Base-by-base conservation (phyloP, 2,113 vertebrate species). In the Sturnus vulgaris region DNA sequence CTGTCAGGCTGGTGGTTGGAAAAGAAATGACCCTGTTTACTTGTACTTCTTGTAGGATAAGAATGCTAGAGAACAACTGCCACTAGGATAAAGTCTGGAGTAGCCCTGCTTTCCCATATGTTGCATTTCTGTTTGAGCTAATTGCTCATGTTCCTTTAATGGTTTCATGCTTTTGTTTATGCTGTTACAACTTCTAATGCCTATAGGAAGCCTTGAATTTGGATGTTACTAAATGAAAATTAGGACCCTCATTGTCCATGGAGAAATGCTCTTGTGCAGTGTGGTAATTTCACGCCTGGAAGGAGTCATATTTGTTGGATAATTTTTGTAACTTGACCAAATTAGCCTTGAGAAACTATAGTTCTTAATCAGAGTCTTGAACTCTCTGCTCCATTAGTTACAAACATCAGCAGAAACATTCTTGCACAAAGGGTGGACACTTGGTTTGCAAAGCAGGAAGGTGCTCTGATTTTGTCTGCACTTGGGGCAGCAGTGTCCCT, bases 241-340 rank as follows among this genome's bases (percentile, higher is more conserved):
- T 44, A 76, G 73, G 64, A 7, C 25, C 77, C 52, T 82, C 22
- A 6, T 88, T 91, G 52, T 86, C 83, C 47, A 21, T 17, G 68
- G 93, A 82, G 65, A 75, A 91, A 81, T 86, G 78, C 59, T 93
- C n/a, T 66, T 59, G 81, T 77, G 88, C 60, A 49, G 42, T 31
- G 55, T 72, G 47, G 80, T 80, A 92, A 90, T 95, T 95, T 95
- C 89, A 93, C 65, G 72, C 86, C 94, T 95, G 86, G 93, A 84
- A 79, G 88, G 86, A 89, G 28, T 65, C 50, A 7, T 86, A 73
- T 96, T 73, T 90, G 70, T 31, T n/a, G 20, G 52, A 25, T 90
- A 73, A 59, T 88, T 84, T 92, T 79, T 92, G 80, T 50, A 53
- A 84, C 56, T 92, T 82, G 61, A 64, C 37, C 27, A 64, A 88